Evolutionary conservation across 2,888 invertebrate species (phyloP).

Genomic region (Leptopilina myrica): DNA sequence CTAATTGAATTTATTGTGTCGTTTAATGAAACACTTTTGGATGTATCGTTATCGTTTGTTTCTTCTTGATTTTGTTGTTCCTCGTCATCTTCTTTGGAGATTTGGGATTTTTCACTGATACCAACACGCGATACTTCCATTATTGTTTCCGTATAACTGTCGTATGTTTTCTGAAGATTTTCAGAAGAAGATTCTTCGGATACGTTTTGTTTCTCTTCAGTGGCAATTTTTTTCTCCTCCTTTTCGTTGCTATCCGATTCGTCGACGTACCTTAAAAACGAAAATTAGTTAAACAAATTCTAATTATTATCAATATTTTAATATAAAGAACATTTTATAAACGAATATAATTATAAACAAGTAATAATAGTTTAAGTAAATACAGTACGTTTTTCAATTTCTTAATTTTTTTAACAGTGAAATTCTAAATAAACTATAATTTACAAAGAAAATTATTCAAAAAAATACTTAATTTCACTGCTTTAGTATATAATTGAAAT

Average conservation of each 20-base stretch:
- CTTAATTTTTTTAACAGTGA: too few species aligned
- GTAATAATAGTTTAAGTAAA: too few species aligned
- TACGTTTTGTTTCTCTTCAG: background rate
- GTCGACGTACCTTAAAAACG: slow-evolving; percentile 13
- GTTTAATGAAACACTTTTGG: background rate
- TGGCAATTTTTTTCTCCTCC: background rate
- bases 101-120: slow-evolving; percentile 44
- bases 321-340: too few species aligned
- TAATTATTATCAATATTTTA: too few species aligned
- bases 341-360: too few species aligned
- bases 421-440: too few species aligned
- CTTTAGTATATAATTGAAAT: too few species aligned
- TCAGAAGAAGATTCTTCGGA: background rate
- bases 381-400: too few species aligned
- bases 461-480: too few species aligned
- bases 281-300: background rate
- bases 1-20: slow-evolving; percentile 26
- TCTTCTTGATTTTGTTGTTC: background rate
- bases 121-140: slow-evolving; percentile 65
- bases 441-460: too few species aligned
- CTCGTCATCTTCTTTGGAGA: slow-evolving; percentile 30
- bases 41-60: background rate
- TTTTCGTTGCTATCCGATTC: slow-evolving; percentile 45
- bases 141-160: slow-evolving; percentile 69
- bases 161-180: slow-evolving; percentile 50